A percentile compares a stretch with the other conserved stretches of the same genome.
Conservation (phyloP, 2,888 invertebrate species). For the Acleris literana region DNA sequence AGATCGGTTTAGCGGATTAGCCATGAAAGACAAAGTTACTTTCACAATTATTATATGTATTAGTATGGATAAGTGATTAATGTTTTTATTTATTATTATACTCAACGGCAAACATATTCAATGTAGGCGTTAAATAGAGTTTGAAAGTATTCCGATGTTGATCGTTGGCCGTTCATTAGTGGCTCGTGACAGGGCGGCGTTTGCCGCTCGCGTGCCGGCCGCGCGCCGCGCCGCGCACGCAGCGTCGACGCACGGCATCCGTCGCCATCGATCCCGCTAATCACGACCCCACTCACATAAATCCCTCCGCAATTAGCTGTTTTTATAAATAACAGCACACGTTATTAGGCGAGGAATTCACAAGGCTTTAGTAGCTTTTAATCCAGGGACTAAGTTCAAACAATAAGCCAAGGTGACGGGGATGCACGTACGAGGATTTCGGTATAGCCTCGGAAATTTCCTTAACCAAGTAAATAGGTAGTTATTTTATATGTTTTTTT, state of each 20-base stretch:
- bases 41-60: too few relatives aligned
- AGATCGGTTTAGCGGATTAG: too few relatives aligned
- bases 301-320: slow-evolving; percentile 8
- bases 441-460: too few relatives aligned
- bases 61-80: too few relatives aligned
- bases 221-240: slow-evolving; percentile 54
- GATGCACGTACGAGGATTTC: too few relatives aligned
- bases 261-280: slow-evolving; percentile 42
- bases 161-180: slow-evolving; percentile 28
- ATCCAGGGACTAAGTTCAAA: not conserved
- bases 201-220: slow-evolving; percentile 56
- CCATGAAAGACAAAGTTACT: too few relatives aligned
- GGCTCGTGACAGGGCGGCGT: slow-evolving; percentile 44
- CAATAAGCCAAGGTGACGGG: too few relatives aligned
- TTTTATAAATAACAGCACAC: not conserved
- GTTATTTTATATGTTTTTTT: too few relatives aligned
- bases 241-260: slow-evolving; percentile 57
- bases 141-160: slow-evolving; percentile 21
- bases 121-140: slow-evolving; percentile 1
- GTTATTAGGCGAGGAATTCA: not conserved
- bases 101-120: not conserved
- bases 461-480: too few relatives aligned
- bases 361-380: not conserved
- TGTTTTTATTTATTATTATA: too few relatives aligned
- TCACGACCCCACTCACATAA: slow-evolving; percentile 35